Base-by-base conservation (phyloP, 1,140 invertebrate species). In the Stratiolaelaps scimitus region DNA sequence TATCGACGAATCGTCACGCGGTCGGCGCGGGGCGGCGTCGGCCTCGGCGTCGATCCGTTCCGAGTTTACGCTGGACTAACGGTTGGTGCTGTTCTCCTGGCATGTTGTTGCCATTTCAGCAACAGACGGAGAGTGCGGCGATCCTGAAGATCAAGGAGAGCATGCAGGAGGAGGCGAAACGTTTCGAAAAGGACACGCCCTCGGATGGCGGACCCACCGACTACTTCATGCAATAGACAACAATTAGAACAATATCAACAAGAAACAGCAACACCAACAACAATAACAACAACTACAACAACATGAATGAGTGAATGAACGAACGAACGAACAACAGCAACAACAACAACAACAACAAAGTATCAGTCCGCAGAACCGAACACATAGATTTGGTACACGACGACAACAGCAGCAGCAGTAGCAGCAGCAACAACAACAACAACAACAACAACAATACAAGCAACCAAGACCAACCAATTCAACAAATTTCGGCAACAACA, bases 121-220 rank as follows among this genome's bases (percentile, higher is more conserved):
- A 60, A 60, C 92, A 95, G 83, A 94, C 86, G 74, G 92, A 97
- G 83, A 95, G 91, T 73, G 92, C 91, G 75, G 92, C 92, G 81
- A 97, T 97, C 80, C 83, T 96, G 78, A 97, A 97, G 84, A 96
- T 97, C 78, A 97, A 97, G 83, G 92, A 96, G 81, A 94, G 89
- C 82, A 96, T 97, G 92, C 92, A 96, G 80, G 92, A 97, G 80
- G 93, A 97, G 80, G 92, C 93, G 75, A 97, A 96, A 82, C 87
- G 92, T 80, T 97, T 97, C 82, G 92, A 97, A 81, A 97, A 96
- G 83, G 92, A 96, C 79, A 88, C 77, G 29, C 70, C 73, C 64
- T 73, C 75, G 30, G 53, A 60, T 23, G 53, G 53, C 23, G 53
- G 53, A 26, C 71, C 73, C 64, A 64, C 87, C 73, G 90, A 94